Percentiles rank a stretch among this genome's conserved stretches.
phyloP scores from a whole-genome alignment of 2,888 invertebrate species.

The Drosophila leonis region DNA sequence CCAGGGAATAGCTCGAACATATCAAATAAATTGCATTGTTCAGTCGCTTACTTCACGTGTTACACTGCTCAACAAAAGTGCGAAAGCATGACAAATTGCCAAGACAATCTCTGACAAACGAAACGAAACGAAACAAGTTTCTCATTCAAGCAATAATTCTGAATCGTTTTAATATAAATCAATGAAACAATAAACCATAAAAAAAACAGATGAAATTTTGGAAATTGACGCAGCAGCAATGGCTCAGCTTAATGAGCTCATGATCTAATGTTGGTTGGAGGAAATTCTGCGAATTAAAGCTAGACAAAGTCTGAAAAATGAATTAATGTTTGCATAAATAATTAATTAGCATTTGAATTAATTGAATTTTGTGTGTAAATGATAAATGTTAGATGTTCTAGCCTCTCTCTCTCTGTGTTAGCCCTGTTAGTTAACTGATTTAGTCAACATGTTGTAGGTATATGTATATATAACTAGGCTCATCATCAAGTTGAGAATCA shows the following conservation, averaged over 20 bases:
- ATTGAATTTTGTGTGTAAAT: background rate
- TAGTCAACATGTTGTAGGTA: background rate
- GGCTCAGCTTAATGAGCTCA: constrained; percentile 3
- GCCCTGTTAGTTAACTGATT: background rate
- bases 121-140: constrained; percentile 2
- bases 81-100: constrained; percentile 3
- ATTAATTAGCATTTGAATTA: background rate
- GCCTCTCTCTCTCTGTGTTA: background rate
- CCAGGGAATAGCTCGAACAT: constrained; percentile 31
- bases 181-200: constrained; percentile 5
- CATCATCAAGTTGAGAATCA: background rate
- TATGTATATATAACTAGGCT: background rate
- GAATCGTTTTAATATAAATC: constrained; percentile 3
- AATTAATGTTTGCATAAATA: constrained; percentile 2
- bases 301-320: constrained; percentile 2
- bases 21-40: constrained; percentile 26
- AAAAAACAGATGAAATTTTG: background rate
- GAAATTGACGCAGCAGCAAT: background rate
- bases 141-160: background rate
- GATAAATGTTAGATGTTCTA: background rate
- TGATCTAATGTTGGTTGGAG: constrained; percentile 4
- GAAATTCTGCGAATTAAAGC: background rate
- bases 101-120: background rate
- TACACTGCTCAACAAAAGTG: constrained; percentile 22
- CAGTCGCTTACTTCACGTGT: constrained; percentile 4